Percentiles rank a stretch among this genome's conserved stretches.
Evolutionary conservation across 2,888 invertebrate species (phyloP).

Genomic region (Archips crataeganus): DNA sequence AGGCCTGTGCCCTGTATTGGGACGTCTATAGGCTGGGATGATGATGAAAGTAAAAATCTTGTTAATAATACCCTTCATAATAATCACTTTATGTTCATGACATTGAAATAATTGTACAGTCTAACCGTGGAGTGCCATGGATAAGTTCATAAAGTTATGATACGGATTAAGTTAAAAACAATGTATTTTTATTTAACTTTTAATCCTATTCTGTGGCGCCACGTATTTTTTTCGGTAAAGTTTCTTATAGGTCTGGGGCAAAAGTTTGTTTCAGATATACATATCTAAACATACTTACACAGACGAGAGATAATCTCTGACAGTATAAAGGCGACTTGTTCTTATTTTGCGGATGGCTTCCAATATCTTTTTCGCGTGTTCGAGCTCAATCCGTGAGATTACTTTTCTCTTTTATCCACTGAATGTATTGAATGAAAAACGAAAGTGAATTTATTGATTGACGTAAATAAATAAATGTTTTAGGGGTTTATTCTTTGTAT

Average conservation of each 20-base stretch:
- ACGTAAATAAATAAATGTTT: slow-evolving; percentile 62
- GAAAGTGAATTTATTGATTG: slow-evolving; percentile 68
- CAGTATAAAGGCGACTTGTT: slow-evolving; percentile 63
- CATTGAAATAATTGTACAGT: too few species aligned
- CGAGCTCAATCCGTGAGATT: slow-evolving; percentile 68
- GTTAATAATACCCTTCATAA: too few species aligned
- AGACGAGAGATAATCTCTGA: slow-evolving; percentile 59
- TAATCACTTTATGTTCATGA: too few species aligned
- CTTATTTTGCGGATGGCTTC: slow-evolving; percentile 66
- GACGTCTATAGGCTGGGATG: too few species aligned
- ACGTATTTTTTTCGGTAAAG: slow-evolving; percentile 41
- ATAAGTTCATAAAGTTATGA: too few species aligned
- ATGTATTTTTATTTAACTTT: slow-evolving; percentile 13
- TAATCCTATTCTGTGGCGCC: slow-evolving; percentile 1
- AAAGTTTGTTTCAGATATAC: slow-evolving; percentile 51
- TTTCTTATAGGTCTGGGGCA: slow-evolving; percentile 35
- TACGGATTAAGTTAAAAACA: neutral
- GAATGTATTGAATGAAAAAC: slow-evolving; percentile 68
- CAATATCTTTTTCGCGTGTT: slow-evolving; percentile 76
- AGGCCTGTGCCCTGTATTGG: too few species aligned
- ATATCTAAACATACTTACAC: slow-evolving; percentile 50
- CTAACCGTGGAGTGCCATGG: too few species aligned
- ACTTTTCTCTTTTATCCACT: slow-evolving; percentile 65
- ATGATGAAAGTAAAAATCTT: too few species aligned
- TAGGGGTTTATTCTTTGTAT: slow-evolving; percentile 44